Percentiles rank a stretch among this genome's conserved stretches.
Conservation (phyloP, 2,113 vertebrate species). For the Myrmecobius fasciatus region DNA sequence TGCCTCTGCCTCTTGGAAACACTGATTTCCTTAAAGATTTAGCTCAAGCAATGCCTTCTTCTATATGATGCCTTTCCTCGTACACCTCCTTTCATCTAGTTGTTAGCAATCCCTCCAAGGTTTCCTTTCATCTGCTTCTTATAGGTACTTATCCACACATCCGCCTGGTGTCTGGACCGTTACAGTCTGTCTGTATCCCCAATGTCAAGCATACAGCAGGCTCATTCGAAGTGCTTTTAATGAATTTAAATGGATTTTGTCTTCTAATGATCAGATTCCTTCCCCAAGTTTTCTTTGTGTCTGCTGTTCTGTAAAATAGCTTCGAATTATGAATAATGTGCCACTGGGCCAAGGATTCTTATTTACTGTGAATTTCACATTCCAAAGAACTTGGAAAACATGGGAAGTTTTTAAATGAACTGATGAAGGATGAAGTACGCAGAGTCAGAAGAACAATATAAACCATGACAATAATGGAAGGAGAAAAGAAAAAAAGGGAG, state of each 20-base stretch:
- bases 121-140: too few relatives aligned
- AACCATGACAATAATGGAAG: not conserved
- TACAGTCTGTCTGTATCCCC: not conserved
- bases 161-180: not conserved
- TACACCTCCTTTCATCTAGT: too few relatives aligned
- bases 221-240: not conserved
- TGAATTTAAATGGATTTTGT: not conserved
- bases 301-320: not conserved
- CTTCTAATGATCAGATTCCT: not conserved
- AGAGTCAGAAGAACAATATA: not conserved
- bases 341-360: not conserved
- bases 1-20: too few relatives aligned
- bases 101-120: too few relatives aligned
- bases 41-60: too few relatives aligned
- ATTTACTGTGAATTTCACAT: not conserved
- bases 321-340: not conserved
- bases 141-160: not conserved
- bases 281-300: not conserved
- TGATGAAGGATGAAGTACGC: not conserved
- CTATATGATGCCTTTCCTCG: too few relatives aligned
- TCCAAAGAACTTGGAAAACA: not conserved
- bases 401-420: not conserved
- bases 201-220: not conserved
- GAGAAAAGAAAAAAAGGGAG: fast-evolving
- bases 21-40: too few relatives aligned